These are phyloP conservation scores for Pachydiplax longipennis DNA, from an alignment of 2,888 invertebrate species.

Conservation along the genomic window DNA sequence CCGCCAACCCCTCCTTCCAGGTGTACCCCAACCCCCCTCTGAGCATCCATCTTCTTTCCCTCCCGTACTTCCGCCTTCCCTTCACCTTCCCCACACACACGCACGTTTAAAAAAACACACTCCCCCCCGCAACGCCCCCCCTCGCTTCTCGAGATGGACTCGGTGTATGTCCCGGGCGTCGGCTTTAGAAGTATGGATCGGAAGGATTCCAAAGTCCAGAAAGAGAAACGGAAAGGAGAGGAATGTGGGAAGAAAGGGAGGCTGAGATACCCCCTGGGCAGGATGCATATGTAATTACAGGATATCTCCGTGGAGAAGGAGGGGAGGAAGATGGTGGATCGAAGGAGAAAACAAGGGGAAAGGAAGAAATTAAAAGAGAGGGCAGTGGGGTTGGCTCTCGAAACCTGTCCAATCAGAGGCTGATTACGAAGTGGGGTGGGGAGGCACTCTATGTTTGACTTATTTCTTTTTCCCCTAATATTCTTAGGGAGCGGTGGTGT, in stretches of 20 bases:
- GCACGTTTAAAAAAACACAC: not conserved
- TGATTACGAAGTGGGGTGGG: constrained; percentile 9
- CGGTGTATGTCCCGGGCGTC: not conserved
- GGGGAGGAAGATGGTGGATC: not conserved
- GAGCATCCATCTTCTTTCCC: not conserved
- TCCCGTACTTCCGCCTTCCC: not conserved
- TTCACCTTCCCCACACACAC: not conserved
- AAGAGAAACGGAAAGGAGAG: not conserved
- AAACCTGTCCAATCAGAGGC: constrained; percentile 44
- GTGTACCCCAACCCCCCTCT: not conserved
- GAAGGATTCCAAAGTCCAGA: not conserved
- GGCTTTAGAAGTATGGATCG: not conserved
- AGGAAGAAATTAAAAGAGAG: constrained; percentile 6
- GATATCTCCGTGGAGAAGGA: not conserved
- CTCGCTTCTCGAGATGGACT: not conserved
- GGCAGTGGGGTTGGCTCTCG: constrained; percentile 29
- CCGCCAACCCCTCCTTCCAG: not conserved
- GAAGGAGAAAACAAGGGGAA: constrained; percentile 22
- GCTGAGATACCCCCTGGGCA: constrained; percentile 20
- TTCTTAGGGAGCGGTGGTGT: constrained; percentile 27
- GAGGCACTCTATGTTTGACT: constrained; percentile 24
- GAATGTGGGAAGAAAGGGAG: not conserved
- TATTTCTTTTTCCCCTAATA: constrained; percentile 40
- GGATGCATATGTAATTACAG: constrained; percentile 44
- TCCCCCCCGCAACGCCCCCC: not conserved